phyloP scores from a whole-genome alignment of 2,888 invertebrate species.

The Caenorhabditis sp. region DNA sequence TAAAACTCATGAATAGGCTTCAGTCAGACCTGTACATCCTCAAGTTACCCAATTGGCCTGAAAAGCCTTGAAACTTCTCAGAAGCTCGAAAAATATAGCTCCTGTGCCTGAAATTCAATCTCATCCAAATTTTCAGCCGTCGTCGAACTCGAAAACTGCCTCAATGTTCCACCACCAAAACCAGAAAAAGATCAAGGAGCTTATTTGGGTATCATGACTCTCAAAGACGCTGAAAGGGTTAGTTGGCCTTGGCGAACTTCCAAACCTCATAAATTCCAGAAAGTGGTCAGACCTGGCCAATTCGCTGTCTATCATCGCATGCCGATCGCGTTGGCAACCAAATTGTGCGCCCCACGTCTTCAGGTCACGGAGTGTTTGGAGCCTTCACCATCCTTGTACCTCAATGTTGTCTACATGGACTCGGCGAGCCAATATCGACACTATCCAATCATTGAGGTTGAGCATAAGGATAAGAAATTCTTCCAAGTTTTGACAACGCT shows the following conservation, averaged over 20 bases:
- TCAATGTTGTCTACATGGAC: constrained; percentile 4
- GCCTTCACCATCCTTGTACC: neutral
- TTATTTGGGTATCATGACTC: constrained; percentile 4
- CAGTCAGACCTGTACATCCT: too few species aligned
- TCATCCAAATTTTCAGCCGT: neutral
- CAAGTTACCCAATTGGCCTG: too few species aligned
- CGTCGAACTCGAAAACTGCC: neutral
- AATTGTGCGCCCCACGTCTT: neutral
- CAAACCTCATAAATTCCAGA: neutral
- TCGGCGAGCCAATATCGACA: neutral
- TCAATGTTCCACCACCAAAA: neutral
- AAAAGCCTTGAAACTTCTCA: too few species aligned
- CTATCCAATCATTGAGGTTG: neutral
- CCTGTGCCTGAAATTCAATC: too few species aligned
- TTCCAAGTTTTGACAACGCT: neutral
- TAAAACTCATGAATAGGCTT: too few species aligned
- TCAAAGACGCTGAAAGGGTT: neutral
- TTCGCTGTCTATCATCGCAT: constrained; percentile 5
- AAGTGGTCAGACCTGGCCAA: neutral
- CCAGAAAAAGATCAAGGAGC: neutral
- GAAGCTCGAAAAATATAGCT: too few species aligned
- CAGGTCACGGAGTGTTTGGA: neutral
- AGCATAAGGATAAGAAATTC: neutral
- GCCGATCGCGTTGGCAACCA: neutral
- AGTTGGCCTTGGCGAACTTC: neutral